These are phyloP conservation scores for Drosophila burlai DNA, from an alignment of 1,140 invertebrate species.

Conservation along the genomic window DNA sequence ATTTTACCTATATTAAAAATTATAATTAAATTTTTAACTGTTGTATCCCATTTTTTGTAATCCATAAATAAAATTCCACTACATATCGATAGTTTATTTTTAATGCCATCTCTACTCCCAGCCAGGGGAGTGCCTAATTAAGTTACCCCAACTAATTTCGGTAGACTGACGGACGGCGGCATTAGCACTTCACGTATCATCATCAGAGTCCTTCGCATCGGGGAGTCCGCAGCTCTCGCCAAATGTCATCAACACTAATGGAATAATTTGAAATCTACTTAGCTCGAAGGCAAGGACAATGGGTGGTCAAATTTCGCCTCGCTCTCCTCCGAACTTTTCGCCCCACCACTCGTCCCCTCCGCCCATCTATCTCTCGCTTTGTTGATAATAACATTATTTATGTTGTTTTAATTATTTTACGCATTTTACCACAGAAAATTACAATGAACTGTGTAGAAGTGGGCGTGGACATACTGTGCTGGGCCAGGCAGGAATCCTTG, in stretches of 20 bases:
- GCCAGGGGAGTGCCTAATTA: conserved; percentile 32
- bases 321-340: neutral
- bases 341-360: neutral
- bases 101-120: neutral
- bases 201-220: conserved; percentile 27
- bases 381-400: conserved; percentile 68
- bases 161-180: conserved; percentile 31
- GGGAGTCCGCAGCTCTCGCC: conserved; percentile 26
- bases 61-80: neutral
- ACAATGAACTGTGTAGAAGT: conserved; percentile 49
- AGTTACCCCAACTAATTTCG: conserved; percentile 49
- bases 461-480: conserved; percentile 30
- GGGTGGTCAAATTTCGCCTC: conserved; percentile 24
- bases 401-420: conserved; percentile 82
- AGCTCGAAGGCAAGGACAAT: conserved; percentile 58
- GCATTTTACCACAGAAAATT: conserved; percentile 57
- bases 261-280: conserved; percentile 84
- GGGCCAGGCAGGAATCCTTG: conserved; percentile 27
- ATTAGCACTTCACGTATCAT: conserved; percentile 75
- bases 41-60: too few relatives aligned
- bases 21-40: neutral
- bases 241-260: conserved; percentile 82
- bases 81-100: neutral
- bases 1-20: neutral
- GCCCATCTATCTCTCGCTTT: conserved; percentile 16